Percentiles rank a stretch among this genome's conserved stretches.
Evolutionary conservation across 2,888 invertebrate species (phyloP).

Genomic region (Drosophila falleni): DNA sequence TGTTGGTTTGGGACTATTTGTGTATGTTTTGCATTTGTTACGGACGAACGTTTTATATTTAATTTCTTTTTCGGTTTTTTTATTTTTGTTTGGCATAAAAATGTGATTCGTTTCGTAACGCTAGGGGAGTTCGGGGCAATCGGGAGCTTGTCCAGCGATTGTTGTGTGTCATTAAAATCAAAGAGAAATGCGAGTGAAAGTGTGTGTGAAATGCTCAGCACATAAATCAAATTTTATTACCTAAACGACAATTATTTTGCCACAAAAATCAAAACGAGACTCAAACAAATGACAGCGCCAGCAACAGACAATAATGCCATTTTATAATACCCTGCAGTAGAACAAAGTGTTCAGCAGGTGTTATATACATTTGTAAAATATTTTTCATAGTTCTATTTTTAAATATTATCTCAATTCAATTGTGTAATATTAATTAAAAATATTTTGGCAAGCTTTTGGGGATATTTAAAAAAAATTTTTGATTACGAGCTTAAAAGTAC

Average conservation of each 20-base stretch:
- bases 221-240: slow-evolving; percentile 78
- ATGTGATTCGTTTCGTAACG: slow-evolving; percentile 33
- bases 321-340: slow-evolving; percentile 33
- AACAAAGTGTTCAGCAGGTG: background rate
- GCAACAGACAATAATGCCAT: slow-evolving; percentile 34
- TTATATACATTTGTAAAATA: background rate
- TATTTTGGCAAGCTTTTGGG: background rate
- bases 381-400: background rate
- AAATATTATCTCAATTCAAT: background rate
- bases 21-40: slow-evolving; percentile 40
- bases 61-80: slow-evolving; percentile 33
- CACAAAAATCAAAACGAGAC: slow-evolving; percentile 70
- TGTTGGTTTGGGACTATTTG: slow-evolving; percentile 50
- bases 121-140: background rate
- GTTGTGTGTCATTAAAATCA: slow-evolving; percentile 57
- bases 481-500: too few species aligned
- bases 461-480: too few species aligned
- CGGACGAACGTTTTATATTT: slow-evolving; percentile 33
- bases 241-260: slow-evolving; percentile 75
- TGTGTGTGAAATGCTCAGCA: slow-evolving; percentile 51
- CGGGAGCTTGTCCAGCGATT: slow-evolving; percentile 27
- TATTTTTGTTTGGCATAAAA: slow-evolving; percentile 43
- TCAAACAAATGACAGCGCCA: slow-evolving; percentile 47
- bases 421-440: too few species aligned
- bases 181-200: slow-evolving; percentile 43